These are phyloP conservation scores for Hipparchia sbordonii DNA, from an alignment of 2,888 invertebrate genomes.

Conservation along the genomic window DNA sequence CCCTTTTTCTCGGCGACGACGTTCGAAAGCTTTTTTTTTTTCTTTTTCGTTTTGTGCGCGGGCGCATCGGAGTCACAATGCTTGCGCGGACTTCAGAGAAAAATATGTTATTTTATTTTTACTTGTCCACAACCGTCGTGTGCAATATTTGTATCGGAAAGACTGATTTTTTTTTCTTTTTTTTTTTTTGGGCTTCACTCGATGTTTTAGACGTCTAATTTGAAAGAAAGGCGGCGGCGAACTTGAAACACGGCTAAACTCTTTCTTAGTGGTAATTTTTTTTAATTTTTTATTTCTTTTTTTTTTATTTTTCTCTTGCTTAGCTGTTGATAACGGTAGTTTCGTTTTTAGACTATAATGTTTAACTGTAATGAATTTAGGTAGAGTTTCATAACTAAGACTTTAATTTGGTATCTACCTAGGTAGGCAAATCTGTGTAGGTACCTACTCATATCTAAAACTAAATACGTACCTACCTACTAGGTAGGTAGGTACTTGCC, in stretches of 20 bases:
- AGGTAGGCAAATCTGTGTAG: too few species aligned
- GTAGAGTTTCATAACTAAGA: too few species aligned
- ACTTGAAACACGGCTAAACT: slow-evolving; percentile 52
- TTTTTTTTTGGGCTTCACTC: slow-evolving; percentile 55
- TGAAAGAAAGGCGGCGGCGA: slow-evolving; percentile 64
- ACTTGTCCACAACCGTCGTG: slow-evolving; percentile 65
- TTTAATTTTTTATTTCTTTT: not conserved
- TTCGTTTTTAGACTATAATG: not conserved
- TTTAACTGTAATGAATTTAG: too few species aligned
- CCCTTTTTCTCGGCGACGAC: slow-evolving; percentile 51
- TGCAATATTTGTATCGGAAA: slow-evolving; percentile 79
- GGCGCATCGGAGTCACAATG: slow-evolving; percentile 66
- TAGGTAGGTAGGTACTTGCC: too few species aligned
- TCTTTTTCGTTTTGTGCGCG: slow-evolving; percentile 70
- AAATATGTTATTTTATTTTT: slow-evolving; percentile 75
- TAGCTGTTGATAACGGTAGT: not conserved
- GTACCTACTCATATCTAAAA: too few species aligned
- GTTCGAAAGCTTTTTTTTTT: slow-evolving; percentile 38
- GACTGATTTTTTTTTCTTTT: slow-evolving; percentile 64
- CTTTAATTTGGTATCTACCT: too few species aligned
- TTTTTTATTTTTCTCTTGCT: not conserved
- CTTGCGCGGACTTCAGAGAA: slow-evolving; percentile 71
- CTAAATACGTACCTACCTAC: too few species aligned
- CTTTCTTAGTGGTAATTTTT: slow-evolving; percentile 42
- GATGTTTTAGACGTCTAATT: slow-evolving; percentile 67